Base-by-base conservation (phyloP, 1,140 invertebrate genomes). In the Eriocheir sinensis region DNA sequence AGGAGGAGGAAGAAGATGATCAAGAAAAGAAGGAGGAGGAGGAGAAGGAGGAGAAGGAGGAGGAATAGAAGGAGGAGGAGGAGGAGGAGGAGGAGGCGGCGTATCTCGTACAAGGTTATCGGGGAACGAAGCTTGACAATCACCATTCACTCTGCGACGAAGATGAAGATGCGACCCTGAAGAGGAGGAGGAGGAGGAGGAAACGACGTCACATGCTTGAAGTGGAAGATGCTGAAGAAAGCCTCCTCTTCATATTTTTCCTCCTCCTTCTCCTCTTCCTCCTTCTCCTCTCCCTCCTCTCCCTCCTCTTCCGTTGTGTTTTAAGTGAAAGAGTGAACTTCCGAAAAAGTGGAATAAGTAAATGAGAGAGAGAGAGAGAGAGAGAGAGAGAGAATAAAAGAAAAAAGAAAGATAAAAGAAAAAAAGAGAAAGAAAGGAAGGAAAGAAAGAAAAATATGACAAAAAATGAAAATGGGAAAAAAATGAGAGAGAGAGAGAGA, bases 71-170 rank as follows among this genome's bases (percentile, higher is more conserved):
- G 48, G 27, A 72, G 60, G 60, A 72, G 21, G 27, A n/a, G 27
- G 60, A n/a, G 60, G 60, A 72, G 60, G 60, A n/a, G 12, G 60
- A n/a, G 60, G 21, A 72, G 60, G n/a, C n/a, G 60, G 27, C 60
- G 60, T 72, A n/a, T 72, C 60, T 72, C 60, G 21, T n/a, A n/a
- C 60, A 72, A 72, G 60, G 60, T 72, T 72, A 72, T 72, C 60
- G n/a, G 60, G 21, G 60, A 72, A n/a, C 21, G 60, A 27, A 4
- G 60, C 21, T 72, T 72, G 60, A 72, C 60, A 72, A 72, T 72
- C 60, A 72, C 60, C 60, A 72, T 72, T 72, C 60, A 72, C 21
- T n/a, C 60, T 4, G 27, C 60, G 60, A 72, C 60, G 60, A 72
- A 72, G 60, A 72, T n/a, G 60, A 72, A 72, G 60, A 72, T 72